Evolutionary conservation across 1,140 invertebrate species (phyloP), one percentile per base, ranked within the genome.

Genomic region (Patella vulgata): DNA sequence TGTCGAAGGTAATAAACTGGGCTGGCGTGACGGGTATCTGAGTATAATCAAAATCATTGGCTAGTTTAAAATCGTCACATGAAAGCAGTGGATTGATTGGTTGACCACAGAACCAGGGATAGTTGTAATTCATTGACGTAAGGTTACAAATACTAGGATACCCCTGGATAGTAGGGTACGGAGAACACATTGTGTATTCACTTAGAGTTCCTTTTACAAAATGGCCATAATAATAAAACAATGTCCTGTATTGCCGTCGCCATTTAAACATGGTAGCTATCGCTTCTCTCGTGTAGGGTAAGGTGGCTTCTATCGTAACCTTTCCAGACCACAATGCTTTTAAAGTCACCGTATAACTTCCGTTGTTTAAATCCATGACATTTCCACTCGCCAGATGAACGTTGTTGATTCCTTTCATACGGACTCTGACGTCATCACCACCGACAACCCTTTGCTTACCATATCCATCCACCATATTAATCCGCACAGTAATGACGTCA

Each of bases 361-460:
- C 57, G 23, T 59, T 59, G n/a, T 47, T n/a, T 31, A 59, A 12
- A 36, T 50, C 57, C 6, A 23, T 3, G 1, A 59, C 46, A 21
- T 59, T 33, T 23, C 12, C 57, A 14, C 44, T 21, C 14, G 57
- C 57, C 14, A 8, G 5, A 36, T 36, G 14, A 14, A 8, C 14
- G 14, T 14, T 14, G 14, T 36, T 36, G 5, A 14, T 36, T 0
- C 25, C 28, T 25, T 36, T 25, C 44, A 59, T 59, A 28, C 47
- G 27, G 14, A 59, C 33, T 36, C 57, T 33, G 46, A 59, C 33
- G 17, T 59, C 44, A 23, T 59, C 44, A 39, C 57, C 57, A 48
- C 57, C 57, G 8, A 25, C 36, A 4, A 21, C 33, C 12, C 47
- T 47, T 3, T 14, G 31, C n/a, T 21, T 2, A 23, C 57, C 47